Base-by-base conservation (phyloP, 2,113 vertebrate species). In the Cromileptes altivelis region DNA sequence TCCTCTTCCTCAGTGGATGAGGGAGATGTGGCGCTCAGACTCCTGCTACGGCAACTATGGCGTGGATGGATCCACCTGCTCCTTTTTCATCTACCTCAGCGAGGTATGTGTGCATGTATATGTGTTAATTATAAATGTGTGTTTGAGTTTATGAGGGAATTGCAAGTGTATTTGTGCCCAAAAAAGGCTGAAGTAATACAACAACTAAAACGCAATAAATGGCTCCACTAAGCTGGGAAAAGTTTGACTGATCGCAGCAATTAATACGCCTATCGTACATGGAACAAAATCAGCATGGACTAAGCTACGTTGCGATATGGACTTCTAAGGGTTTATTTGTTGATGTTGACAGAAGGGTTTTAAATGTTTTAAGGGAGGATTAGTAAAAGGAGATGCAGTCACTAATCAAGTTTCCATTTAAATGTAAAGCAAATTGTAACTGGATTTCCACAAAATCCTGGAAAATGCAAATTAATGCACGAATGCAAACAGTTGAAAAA, bases 41-140 rank as follows among this genome's bases (percentile, higher is more conserved):
- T 94, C 96, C 85, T 99, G 98, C 94, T 99, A 99, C 0, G 89
- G 93, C 27, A 98, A 95, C 86, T 99, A 99, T 0, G 98, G 98
- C 25, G 98, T 99, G 69, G 98, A 99, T 40, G 98, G 98, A 13
- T 97, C 97, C 90, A 96, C 95, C 0, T 99, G 98, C 93, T 99
- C 98, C 77, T 99, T 97, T 92, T 98, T 99, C 96, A 99, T 99
- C 96, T 99, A 99, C 96, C 98, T 99, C 94, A 99, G 98, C 90
- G 98, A 99, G 98, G 98, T 99, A 8, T 7, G 30, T 56, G 18
- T 37, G 47, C 49, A 18, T 52, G 6, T 56, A 56, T 58, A 40
- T 70, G 37, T 63, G 61, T 63, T 19, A 40, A 33, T 61, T 13
- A 4, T 49, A 49, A 49, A 14, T 12, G 9, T 12, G 42, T 45